Base-by-base conservation (phyloP, 2,888 invertebrate genomes). In the Zhuqinia jingwanae region DNA sequence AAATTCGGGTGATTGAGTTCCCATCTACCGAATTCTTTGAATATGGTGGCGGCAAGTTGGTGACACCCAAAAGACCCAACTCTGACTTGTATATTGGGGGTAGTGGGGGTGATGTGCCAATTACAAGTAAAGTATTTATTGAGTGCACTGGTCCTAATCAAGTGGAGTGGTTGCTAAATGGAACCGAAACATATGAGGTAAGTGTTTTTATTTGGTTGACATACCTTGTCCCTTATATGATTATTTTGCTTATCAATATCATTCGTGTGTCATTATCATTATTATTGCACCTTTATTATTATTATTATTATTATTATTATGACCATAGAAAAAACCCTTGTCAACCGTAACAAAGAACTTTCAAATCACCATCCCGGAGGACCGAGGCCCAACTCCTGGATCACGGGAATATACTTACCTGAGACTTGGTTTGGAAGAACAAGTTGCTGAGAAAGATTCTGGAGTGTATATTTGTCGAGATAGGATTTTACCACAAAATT, bases 81-180 rank as follows among this genome's bases (percentile, higher is more conserved):
- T 15, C 76, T 11, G 83, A 83, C 27, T 36, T 83, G 15, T 83
- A 83, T 20, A 75, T 83, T 6, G 83, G 83, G 20, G 83, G 83
- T 5, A 60, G 42, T 36, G 83, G 65, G 15, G 83, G 83, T 50
- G 83, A 83, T 63, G 83, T 83, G 6, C 83, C 83, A 27, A 50
- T 83, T 11, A 76, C 76, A 2, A 83, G 83, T 36, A 83, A 76
- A 53, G 17, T 83, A 50, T 83, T 83, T 65, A 76, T 83, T 65
- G 83, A 83, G 22, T 83, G 83, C 25, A 83, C 83, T 11, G 83
- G 83, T 22, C 83, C 83, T 6, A 83, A 83, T 65, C 83, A 83
- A 53, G 83, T 83, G 6, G 76, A 83, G 17, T 83, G 83, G 83
- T 15, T 75, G 17, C 63, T 56, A 3, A 82, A 75, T 22, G 63